Evolutionary conservation across 64 coral and sea anemone genomes (phyloP).

Genomic region (Pachyseris speciosa): DNA sequence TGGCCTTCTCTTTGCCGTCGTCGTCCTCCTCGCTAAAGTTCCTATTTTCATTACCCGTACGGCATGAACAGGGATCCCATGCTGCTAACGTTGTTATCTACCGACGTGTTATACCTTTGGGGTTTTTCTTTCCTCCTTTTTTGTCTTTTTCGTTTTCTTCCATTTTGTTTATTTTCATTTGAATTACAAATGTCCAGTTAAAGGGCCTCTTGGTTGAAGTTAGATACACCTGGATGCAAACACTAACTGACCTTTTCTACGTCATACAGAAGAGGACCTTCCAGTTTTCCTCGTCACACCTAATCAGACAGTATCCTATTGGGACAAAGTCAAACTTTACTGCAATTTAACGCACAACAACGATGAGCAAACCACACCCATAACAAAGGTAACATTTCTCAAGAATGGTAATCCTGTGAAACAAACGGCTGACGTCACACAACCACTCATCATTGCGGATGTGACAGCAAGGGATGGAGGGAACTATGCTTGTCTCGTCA

Average conservation of each 20-base stretch:
- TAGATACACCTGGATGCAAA: too few species aligned
- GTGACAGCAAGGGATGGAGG: background rate
- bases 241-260: background rate
- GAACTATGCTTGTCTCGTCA: background rate
- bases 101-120: too few species aligned
- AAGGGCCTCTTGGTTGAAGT: too few species aligned
- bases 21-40: too few species aligned
- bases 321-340: background rate
- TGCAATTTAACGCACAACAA: constrained; percentile 12
- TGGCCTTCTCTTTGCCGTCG: too few species aligned
- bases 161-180: too few species aligned
- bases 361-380: background rate
- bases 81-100: too few species aligned
- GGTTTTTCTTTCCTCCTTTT: too few species aligned
- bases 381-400: background rate
- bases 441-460: background rate
- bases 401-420: background rate
- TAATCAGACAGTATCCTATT: background rate
- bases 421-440: background rate
- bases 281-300: background rate
- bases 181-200: too few species aligned
- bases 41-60: too few species aligned
- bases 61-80: too few species aligned
- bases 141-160: too few species aligned
- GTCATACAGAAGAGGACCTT: constrained; percentile 11